Evolutionary conservation across 2,888 invertebrate genomes (phyloP).

Genomic region (Troglohyphantes excavatus): DNA sequence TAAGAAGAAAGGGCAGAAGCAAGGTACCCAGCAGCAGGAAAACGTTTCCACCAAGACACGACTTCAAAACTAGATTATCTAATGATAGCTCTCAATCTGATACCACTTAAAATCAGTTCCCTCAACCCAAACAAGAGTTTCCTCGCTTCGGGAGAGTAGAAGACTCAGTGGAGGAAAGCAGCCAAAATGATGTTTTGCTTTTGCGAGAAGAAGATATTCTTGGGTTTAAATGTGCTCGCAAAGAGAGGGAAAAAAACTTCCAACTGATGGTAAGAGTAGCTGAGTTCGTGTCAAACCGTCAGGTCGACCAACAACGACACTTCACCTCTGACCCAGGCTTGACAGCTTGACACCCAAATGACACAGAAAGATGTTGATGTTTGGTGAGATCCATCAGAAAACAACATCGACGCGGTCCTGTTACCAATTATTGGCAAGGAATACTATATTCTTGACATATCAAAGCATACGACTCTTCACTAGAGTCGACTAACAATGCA

Average conservation of each 20-base stretch:
- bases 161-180: constrained; percentile 27
- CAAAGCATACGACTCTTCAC: background rate
- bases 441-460: constrained; percentile 5
- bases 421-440: constrained; percentile 67
- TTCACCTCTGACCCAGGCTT: constrained; percentile 58
- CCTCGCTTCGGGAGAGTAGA: background rate
- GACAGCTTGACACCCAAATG: constrained; percentile 69
- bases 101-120: background rate
- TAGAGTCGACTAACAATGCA: background rate
- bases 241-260: constrained; percentile 17
- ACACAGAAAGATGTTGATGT: constrained; percentile 36
- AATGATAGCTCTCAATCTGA: too few species aligned
- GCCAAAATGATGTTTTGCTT: constrained; percentile 67
- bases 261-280: constrained; percentile 29
- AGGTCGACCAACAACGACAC: constrained; percentile 61
- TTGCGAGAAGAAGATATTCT: constrained; percentile 59
- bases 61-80: too few species aligned
- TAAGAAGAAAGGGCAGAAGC: too few species aligned
- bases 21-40: too few species aligned
- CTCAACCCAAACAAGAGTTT: background rate
- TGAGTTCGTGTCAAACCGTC: constrained; percentile 65
- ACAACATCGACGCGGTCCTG: constrained; percentile 24
- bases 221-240: constrained; percentile 43
- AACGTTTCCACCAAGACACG: too few species aligned
- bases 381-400: constrained; percentile 29